These are phyloP conservation scores for Nephotettix cincticeps DNA, from an alignment of 1,140 invertebrate genomes.

Conservation along the genomic window DNA sequence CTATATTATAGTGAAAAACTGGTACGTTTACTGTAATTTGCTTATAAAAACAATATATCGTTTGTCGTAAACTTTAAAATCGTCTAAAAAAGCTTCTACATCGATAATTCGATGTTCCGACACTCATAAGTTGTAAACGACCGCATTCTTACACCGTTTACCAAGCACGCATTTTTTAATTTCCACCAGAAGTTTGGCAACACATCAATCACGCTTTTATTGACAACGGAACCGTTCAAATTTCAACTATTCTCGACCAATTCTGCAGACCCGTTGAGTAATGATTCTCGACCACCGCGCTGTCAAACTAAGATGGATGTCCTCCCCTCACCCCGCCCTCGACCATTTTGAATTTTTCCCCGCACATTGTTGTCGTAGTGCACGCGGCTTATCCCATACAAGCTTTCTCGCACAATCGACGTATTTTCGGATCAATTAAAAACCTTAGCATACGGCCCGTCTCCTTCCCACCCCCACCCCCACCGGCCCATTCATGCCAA, in stretches of 20 bases:
- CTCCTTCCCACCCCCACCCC: not conserved
- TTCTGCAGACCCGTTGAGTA: not conserved
- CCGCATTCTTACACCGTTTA: no score
- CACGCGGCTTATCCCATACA: not conserved
- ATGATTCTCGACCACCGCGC: not conserved
- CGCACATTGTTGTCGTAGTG: not conserved
- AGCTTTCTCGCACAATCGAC: not conserved
- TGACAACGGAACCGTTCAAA: not conserved
- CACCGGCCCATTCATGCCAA: not conserved
- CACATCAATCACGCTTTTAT: no score
- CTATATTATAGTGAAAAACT: no score
- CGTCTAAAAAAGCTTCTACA: no score
- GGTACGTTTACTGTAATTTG: no score
- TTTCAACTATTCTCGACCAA: not conserved
- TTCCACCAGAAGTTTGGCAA: no score
- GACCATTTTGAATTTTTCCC: not conserved
- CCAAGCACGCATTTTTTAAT: no score
- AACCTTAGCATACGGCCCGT: not conserved
- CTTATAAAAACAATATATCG: no score
- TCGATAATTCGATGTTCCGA: no score
- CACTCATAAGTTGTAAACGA: no score
- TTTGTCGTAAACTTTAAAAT: no score
- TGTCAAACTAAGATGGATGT: not conserved
- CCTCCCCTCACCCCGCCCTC: not conserved
- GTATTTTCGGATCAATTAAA: not conserved